phyloP scores from a whole-genome alignment of 2,113 vertebrate genomes.

The Athene cunicularia region DNA sequence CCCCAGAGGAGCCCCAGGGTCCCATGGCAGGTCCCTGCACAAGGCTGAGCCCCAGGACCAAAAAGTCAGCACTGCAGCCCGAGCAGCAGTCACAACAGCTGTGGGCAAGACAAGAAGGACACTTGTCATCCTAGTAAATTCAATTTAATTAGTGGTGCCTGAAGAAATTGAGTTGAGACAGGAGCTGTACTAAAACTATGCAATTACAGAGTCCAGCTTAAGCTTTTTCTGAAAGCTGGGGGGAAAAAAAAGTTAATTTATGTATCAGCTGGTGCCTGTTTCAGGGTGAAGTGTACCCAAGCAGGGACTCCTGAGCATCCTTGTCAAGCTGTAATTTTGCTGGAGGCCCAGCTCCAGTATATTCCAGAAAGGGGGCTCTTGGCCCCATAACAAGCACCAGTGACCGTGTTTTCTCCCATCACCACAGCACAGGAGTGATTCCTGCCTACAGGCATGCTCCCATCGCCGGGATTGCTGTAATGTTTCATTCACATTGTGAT shows the following conservation, averaged over 20 bases:
- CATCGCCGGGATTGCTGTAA: accelerated
- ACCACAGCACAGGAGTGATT: background rate
- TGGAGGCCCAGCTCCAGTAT: background rate
- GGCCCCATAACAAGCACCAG: background rate
- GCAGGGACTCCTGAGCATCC: background rate
- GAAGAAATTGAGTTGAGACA: background rate
- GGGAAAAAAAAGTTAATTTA: background rate
- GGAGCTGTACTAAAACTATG: background rate
- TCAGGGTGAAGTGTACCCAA: background rate
- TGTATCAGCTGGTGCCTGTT: background rate
- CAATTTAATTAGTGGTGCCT: background rate
- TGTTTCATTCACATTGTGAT: accelerated
- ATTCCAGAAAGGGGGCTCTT: background rate
- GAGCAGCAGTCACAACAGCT: background rate
- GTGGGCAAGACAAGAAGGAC: background rate
- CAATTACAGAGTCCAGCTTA: background rate
- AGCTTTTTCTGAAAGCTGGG: background rate
- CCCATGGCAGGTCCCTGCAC: background rate
- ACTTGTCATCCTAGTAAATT: background rate
- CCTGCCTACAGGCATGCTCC: background rate
- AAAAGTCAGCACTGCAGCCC: background rate
- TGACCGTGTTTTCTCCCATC: accelerated
- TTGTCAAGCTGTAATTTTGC: background rate
- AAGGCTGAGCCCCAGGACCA: background rate
- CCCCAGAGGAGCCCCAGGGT: background rate